These are phyloP conservation scores for Plotosus lineatus DNA, from an alignment of 2,113 vertebrate species.

Conservation along the genomic window DNA sequence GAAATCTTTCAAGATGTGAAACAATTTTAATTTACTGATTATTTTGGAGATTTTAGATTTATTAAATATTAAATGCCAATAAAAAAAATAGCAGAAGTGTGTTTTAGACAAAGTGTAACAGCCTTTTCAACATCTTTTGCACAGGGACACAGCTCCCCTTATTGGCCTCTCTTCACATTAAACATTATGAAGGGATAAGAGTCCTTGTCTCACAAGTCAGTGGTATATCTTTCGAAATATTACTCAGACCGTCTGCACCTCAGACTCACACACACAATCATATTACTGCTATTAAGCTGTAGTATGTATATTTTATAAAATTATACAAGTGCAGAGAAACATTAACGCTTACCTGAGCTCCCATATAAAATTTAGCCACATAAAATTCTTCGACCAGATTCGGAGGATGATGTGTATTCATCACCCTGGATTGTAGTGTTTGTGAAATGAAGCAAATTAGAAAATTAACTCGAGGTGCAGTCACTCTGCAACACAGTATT, in stretches of 20 bases:
- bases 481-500: too few relatives aligned
- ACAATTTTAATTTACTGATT: too few relatives aligned
- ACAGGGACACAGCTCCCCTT: slow-evolving; percentile 9
- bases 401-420: not conserved
- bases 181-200: not conserved
- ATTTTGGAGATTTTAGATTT: too few relatives aligned
- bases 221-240: slow-evolving; percentile 10
- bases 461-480: too few relatives aligned
- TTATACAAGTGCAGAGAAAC: not conserved
- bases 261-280: not conserved
- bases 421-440: not conserved
- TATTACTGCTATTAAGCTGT: not conserved
- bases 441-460: not conserved
- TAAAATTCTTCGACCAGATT: not conserved
- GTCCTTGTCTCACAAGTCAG: not conserved
- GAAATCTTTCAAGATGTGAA: too few relatives aligned
- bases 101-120: not conserved
- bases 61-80: too few relatives aligned
- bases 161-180: not conserved
- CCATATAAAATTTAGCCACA: not conserved
- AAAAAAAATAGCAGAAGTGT: not conserved
- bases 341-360: not conserved
- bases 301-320: not conserved
- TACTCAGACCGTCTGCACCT: not conserved
- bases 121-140: not conserved